These are phyloP conservation scores for Actinia tenebrosa DNA, from an alignment of 64 coral and sea anemone genomes.

Conservation along the genomic window DNA sequence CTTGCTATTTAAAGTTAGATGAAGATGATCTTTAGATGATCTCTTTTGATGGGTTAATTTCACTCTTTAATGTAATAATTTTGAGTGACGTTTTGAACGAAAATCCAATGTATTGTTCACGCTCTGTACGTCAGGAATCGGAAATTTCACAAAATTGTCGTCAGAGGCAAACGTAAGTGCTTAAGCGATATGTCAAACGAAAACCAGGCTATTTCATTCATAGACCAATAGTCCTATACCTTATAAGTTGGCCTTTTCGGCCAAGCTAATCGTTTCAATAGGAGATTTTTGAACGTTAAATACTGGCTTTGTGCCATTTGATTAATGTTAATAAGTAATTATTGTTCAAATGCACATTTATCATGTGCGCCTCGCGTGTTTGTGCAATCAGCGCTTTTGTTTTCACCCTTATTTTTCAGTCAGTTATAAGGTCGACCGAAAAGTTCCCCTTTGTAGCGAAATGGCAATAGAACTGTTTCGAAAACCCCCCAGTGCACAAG, in stretches of 20 bases:
- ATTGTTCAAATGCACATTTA: background rate
- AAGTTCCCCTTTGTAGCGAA: background rate
- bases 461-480: background rate
- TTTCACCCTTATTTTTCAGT: background rate
- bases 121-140: background rate
- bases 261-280: background rate
- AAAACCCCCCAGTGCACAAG: background rate
- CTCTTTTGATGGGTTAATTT: background rate
- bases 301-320: background rate
- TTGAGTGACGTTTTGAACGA: constrained; percentile 7
- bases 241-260: background rate
- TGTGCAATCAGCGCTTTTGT: background rate
- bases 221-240: background rate
- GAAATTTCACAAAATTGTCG: constrained; percentile 4
- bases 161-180: constrained; percentile 3
- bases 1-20: background rate
- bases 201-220: background rate
- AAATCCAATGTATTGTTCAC: background rate
- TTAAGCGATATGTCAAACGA: constrained; percentile 2
- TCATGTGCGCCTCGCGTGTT: background rate
- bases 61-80: background rate
- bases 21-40: background rate
- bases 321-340: background rate
- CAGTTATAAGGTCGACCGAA: background rate
- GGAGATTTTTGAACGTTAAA: background rate